Evolutionary conservation across 2,113 vertebrate genomes (phyloP).

Genomic region (Apteryx mantelli): DNA sequence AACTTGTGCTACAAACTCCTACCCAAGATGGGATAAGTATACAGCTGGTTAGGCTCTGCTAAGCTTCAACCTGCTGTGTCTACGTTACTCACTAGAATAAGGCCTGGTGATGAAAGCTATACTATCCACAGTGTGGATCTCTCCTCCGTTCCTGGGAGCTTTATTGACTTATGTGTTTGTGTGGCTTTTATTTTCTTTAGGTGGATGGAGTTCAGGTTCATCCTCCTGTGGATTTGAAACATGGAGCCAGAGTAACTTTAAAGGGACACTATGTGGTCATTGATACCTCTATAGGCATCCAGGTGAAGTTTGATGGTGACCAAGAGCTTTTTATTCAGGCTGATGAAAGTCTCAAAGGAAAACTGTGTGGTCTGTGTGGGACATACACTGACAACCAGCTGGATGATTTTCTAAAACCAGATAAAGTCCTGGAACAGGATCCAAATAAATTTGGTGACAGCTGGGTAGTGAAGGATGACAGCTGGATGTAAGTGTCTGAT

Average conservation of each 20-base stretch:
- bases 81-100: neutral
- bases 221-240: slow-evolving; percentile 26
- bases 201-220: slow-evolving; percentile 43
- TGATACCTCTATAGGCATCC: slow-evolving; percentile 52
- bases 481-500: slow-evolving; percentile 29
- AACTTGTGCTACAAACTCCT: neutral
- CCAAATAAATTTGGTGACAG: slow-evolving; percentile 71
- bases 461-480: slow-evolving; percentile 67
- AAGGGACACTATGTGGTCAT: slow-evolving; percentile 27
- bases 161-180: neutral
- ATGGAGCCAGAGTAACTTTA: neutral
- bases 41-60: neutral
- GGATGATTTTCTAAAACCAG: slow-evolving; percentile 76
- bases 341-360: slow-evolving; percentile 70
- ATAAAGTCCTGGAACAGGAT: slow-evolving; percentile 52
- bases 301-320: slow-evolving; percentile 67
- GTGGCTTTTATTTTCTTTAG: slow-evolving; percentile 22
- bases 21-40: neutral
- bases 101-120: neutral
- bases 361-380: slow-evolving; percentile 84
- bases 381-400: slow-evolving; percentile 76
- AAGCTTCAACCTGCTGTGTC: neutral
- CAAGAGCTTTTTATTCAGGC: slow-evolving; percentile 76
- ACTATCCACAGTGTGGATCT: neutral
- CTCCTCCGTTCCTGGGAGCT: neutral